Evolutionary conservation across 2,113 vertebrate genomes (phyloP), one percentile per base, ranked within the genome.

Genomic region (Polyodon spathula): DNA sequence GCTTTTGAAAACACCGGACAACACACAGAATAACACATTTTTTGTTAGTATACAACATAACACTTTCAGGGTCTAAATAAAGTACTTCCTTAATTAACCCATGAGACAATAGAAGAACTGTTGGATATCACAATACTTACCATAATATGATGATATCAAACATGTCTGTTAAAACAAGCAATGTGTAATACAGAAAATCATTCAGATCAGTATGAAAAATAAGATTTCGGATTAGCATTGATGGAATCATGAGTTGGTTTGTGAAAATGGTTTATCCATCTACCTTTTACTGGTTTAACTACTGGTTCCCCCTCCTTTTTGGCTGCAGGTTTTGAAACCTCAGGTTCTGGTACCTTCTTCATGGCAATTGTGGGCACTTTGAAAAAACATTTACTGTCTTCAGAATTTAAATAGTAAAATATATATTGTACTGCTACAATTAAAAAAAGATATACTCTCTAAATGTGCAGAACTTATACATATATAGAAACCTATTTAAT

Each of bases 201-300:
- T 50, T 10, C 11, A 50, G 11, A 50, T 50, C 7, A 50, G 11
- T 50, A 50, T 8, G n/a, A n/a, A n/a, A n/a, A n/a, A n/a, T n/a
- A n/a, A n/a, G n/a, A n/a, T n/a, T n/a, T n/a, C n/a, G n/a, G n/a
- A n/a, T n/a, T n/a, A n/a, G n/a, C n/a, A n/a, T n/a, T n/a, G n/a
- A n/a, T n/a, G n/a, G n/a, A n/a, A n/a, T n/a, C n/a, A n/a, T n/a
- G n/a, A n/a, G n/a, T n/a, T n/a, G n/a, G n/a, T n/a, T n/a, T n/a
- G n/a, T n/a, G n/a, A n/a, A n/a, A n/a, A n/a, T n/a, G n/a, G n/a
- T n/a, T n/a, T n/a, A n/a, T n/a, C 16, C 10, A 53, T 8, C 1
- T 63, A 63, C 62, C 54, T 56, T 63, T 38, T 10, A 12, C 37
- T 50, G 61, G 37, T 57, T 63, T 56, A 43, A 63, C 27, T 16